A percentile compares a stretch with the other conserved stretches of the same genome.
phyloP scores from a whole-genome alignment of 2,888 invertebrate genomes.

The Girardia tigrina region DNA sequence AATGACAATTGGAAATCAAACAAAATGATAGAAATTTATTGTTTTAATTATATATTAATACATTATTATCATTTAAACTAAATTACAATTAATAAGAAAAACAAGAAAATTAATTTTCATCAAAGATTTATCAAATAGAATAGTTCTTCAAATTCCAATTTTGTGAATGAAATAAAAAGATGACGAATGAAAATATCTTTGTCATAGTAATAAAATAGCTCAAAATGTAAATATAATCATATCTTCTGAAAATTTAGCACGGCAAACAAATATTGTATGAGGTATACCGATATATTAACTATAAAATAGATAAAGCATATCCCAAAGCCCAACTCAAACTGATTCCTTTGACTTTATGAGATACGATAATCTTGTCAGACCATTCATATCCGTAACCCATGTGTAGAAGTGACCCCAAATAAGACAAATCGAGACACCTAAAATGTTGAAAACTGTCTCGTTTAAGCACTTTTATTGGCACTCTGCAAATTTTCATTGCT shows the following conservation, averaged over 20 bases:
- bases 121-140: too few species aligned
- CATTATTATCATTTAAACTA: too few species aligned
- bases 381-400: conserved; percentile 31
- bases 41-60: too few species aligned
- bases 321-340: conserved; percentile 13
- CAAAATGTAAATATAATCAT: too few species aligned
- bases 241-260: neutral
- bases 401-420: conserved; percentile 29
- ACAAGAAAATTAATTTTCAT: too few species aligned
- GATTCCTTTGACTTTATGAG: neutral
- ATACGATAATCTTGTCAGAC: neutral
- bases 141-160: too few species aligned
- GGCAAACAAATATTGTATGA: neutral
- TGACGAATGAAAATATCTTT: too few species aligned
- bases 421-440: conserved; percentile 28
- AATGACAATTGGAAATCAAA: too few species aligned
- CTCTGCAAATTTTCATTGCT: conserved; percentile 2
- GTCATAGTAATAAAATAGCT: too few species aligned
- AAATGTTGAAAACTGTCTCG: conserved; percentile 24
- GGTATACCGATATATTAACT: neutral
- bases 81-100: too few species aligned
- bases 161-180: too few species aligned
- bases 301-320: neutral
- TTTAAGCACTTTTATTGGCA: neutral
- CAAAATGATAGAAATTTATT: too few species aligned